A percentile compares a stretch with the other conserved stretches of the same genome.
Conservation (phyloP, 2,113 vertebrate genomes). For the Pogona vitticeps region DNA sequence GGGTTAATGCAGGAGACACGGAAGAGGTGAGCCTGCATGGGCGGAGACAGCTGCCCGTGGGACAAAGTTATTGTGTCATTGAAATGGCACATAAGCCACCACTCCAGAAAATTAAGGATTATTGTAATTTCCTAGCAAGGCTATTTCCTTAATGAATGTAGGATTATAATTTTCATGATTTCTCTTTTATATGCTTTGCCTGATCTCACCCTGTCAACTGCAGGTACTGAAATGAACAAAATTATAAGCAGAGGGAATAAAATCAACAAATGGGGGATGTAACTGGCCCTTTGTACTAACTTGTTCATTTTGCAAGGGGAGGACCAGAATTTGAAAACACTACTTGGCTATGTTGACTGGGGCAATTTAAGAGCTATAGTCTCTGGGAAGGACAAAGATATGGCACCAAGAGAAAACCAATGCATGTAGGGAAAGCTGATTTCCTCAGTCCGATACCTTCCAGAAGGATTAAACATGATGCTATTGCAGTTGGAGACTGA, state of each 20-base stretch:
- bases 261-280: too few species aligned
- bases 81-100: slow-evolving; percentile 32
- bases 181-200: slow-evolving; percentile 45
- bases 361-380: too few species aligned
- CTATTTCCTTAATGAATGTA: slow-evolving; percentile 48
- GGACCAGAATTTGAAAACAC: too few species aligned
- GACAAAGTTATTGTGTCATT: slow-evolving; percentile 3
- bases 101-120: slow-evolving; percentile 55
- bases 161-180: slow-evolving; percentile 51
- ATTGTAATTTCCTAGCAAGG: slow-evolving; percentile 57
- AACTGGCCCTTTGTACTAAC: too few species aligned
- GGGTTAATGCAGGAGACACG: slow-evolving; percentile 18
- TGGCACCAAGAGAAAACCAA: not conserved
- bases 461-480: too few species aligned
- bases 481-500: too few species aligned
- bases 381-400: not conserved
- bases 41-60: slow-evolving; percentile 16
- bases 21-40: not conserved
- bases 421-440: not conserved
- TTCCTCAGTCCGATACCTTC: too few species aligned
- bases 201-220: slow-evolving; percentile 42
- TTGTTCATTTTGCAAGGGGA: too few species aligned
- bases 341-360: too few species aligned
- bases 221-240: slow-evolving; percentile 44
- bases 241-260: not conserved